phyloP scores from a whole-genome alignment of 2,113 vertebrate genomes.

The Varanus salvator region DNA sequence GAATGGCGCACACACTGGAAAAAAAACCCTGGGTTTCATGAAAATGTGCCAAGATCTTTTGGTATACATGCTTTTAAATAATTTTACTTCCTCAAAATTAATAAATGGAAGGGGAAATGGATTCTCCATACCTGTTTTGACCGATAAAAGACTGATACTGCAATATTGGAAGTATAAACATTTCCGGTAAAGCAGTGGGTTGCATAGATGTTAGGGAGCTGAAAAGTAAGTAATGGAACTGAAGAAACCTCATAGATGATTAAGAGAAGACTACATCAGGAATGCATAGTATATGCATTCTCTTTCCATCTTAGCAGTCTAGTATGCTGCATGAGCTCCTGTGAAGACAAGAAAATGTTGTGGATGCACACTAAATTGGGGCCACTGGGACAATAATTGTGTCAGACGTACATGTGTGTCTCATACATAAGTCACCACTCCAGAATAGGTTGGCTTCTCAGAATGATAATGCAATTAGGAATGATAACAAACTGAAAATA shows the following conservation, averaged over 20 bases:
- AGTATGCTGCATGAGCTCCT: no score
- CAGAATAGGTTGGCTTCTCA: background rate
- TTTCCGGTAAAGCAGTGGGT: no score
- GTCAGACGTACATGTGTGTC: no score
- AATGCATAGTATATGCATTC: background rate
- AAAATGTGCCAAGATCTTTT: background rate
- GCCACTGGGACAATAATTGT: no score
- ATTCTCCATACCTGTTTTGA: no score
- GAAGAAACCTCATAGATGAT: background rate
- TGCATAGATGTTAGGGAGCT: background rate
- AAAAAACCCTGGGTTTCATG: background rate
- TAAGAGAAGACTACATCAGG: background rate
- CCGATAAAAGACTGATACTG: no score
- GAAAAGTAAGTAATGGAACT: conserved; percentile 28
- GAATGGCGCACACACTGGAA: background rate
- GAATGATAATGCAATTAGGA: background rate
- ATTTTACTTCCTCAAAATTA: no score
- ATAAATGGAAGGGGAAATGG: background rate
- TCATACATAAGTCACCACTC: background rate
- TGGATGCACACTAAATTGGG: background rate
- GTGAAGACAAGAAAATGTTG: background rate
- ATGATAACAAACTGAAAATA: background rate
- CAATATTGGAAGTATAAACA: no score
- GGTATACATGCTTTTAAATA: no score
- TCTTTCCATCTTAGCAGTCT: background rate